Evolutionary conservation across 2,888 invertebrate genomes (phyloP), one percentile per base, ranked within the genome.

Genomic region (Dolichomitus sp.): DNA sequence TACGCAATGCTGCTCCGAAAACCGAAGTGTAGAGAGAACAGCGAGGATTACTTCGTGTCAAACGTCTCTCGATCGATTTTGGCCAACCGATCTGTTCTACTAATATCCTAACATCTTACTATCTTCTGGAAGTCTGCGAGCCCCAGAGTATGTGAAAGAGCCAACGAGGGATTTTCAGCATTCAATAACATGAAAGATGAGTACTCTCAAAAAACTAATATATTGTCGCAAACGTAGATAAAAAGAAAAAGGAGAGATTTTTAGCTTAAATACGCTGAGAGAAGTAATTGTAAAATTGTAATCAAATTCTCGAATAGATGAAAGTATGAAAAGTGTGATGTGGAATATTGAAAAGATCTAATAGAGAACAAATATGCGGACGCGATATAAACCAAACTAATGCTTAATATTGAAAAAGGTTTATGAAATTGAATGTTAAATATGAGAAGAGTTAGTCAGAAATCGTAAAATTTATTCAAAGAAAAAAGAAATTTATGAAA

Each of bases 1-100:
- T n/a, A 63, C 61, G 61, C n/a, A 63, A 63, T 17, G 61, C 40
- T 63, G 61, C 61, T 63, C 61, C 61, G 61, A 63, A 63, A 17
- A 63, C 61, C 61, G 61, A 42, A 17, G 37, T 40, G 40, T 40
- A 7, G 40, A 40, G 61, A 63, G 40, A 63, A 40, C 61, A 63
- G 17, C 61, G 61, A 63, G 61, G 61, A 63, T 42, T 63, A 63
- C 61, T 17, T 40, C 40, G 61, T 63, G 61, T 63, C 61, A 17
- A 63, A 63, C 40, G 61, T 63, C 19, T 63, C 42, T 63, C 61
- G 61, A 63, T 63, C 61, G 61, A 40, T 14, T 17, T 63, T 63
- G 61, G 61, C 61, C 61, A 63, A 17, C 40, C 61, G 61, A 63
- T 63, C 40, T 40, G 14, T 63, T 63, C 42, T 63, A 42, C 19